Conservation (phyloP, 2,113 vertebrate species). For the Cichladusa arquata region DNA sequence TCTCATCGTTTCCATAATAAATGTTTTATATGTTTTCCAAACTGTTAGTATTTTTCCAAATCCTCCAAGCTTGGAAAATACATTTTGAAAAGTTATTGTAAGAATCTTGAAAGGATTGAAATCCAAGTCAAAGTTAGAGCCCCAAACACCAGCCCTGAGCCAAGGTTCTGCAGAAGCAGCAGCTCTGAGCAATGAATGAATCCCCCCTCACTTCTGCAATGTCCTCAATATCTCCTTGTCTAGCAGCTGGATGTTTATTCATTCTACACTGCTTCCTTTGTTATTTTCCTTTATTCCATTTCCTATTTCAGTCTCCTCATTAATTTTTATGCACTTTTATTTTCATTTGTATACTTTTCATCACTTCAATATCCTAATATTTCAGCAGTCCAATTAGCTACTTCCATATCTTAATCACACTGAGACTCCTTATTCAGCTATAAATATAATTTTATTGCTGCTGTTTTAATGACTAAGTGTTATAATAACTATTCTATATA, state of each 20-base stretch:
- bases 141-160: background rate
- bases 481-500: slow-evolving; percentile 37
- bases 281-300: slow-evolving; percentile 47
- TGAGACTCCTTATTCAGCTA: slow-evolving; percentile 45
- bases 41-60: background rate
- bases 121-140: background rate
- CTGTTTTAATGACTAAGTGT: slow-evolving; percentile 53
- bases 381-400: slow-evolving; percentile 54
- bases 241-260: background rate
- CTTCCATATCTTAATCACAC: slow-evolving; percentile 60
- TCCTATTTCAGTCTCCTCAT: slow-evolving; percentile 37
- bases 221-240: background rate
- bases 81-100: background rate
- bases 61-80: background rate
- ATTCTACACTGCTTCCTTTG: slow-evolving; percentile 3
- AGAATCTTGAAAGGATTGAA: background rate
- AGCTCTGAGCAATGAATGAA: background rate
- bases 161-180: background rate
- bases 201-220: background rate
- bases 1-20: background rate
- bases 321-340: slow-evolving; percentile 56
- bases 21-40: background rate
- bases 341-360: slow-evolving; percentile 55
- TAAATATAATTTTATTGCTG: slow-evolving; percentile 59
- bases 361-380: slow-evolving; percentile 57